Evolutionary conservation across 1,140 invertebrate genomes (phyloP).

Genomic region (Drosophila sproati): DNA sequence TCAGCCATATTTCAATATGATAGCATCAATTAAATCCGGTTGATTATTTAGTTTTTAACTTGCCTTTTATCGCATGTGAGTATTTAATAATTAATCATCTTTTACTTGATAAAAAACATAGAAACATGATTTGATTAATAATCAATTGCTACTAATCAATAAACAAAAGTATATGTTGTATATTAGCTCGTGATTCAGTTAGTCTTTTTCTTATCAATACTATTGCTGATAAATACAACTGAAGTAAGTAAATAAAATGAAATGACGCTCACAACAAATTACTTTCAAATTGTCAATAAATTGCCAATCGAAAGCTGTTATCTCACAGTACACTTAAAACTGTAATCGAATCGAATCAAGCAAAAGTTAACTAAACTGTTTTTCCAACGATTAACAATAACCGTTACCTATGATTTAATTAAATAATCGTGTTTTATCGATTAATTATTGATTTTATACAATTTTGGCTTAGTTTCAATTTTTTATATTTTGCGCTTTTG

Average conservation of each 20-base stretch:
- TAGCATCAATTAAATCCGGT: too few species aligned
- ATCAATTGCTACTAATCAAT: slow-evolving; percentile 9
- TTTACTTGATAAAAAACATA: slow-evolving; percentile 26
- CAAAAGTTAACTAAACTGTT: background rate
- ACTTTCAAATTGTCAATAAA: slow-evolving; percentile 29
- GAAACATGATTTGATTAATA: slow-evolving; percentile 3
- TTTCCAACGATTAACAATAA: slow-evolving; percentile 17
- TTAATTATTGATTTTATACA: slow-evolving; percentile 31
- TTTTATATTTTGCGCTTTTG: slow-evolving; percentile 13
- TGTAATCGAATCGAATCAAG: background rate
- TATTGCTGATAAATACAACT: background rate
- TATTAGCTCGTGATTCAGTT: slow-evolving; percentile 13
- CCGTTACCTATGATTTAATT: slow-evolving; percentile 56
- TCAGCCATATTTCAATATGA: too few species aligned
- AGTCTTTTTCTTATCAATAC: slow-evolving; percentile 9
- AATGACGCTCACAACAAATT: slow-evolving; percentile 43
- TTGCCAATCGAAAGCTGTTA: slow-evolving; percentile 20
- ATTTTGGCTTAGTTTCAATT: slow-evolving; percentile 1
- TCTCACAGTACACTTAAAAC: slow-evolving; percentile 15
- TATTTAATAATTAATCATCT: slow-evolving; percentile 4
- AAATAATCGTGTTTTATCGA: slow-evolving; percentile 25
- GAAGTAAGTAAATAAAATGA: background rate
- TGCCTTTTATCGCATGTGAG: background rate
- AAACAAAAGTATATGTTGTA: background rate
- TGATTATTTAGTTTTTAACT: background rate